A percentile compares a stretch with the other conserved stretches of the same genome.
Evolutionary conservation across 2,113 vertebrate genomes (phyloP).

Genomic region (Cygnus buccinator): DNA sequence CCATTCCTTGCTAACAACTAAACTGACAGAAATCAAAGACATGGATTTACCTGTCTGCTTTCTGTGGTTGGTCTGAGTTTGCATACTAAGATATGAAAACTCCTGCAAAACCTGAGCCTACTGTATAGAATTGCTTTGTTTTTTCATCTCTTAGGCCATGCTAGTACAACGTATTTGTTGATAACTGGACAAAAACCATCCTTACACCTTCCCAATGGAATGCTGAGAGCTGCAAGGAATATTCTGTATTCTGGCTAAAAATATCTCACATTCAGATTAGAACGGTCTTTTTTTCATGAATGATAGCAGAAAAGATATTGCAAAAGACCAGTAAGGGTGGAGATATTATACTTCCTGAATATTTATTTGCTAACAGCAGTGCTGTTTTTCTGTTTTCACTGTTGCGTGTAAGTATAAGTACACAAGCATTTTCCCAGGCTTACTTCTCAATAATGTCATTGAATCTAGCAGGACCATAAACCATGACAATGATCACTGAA

Average conservation of each 20-base stretch:
- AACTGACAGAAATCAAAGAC: slow-evolving; percentile 55
- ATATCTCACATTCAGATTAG: neutral
- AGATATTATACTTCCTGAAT: neutral
- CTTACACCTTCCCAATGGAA: neutral
- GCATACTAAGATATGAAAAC: neutral
- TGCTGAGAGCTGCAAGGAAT: neutral
- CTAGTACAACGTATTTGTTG: neutral
- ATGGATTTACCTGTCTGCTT: slow-evolving; percentile 16
- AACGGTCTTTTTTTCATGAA: fast-evolving
- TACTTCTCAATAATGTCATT: neutral
- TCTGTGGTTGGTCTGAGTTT: neutral
- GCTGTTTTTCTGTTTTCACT: neutral
- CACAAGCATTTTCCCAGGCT: neutral
- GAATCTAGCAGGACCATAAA: neutral
- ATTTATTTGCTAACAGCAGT: neutral
- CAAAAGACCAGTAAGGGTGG: neutral
- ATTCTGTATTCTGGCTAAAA: neutral
- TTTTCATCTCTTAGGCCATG: neutral
- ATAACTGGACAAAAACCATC: neutral
- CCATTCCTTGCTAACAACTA: slow-evolving; percentile 17
- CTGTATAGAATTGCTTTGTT: neutral
- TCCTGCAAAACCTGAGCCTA: neutral
- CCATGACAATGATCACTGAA: neutral
- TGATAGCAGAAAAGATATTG: neutral
- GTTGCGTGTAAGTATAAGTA: neutral